Base-by-base conservation (phyloP, 2,888 invertebrate species). In the Nyleta sp. region DNA sequence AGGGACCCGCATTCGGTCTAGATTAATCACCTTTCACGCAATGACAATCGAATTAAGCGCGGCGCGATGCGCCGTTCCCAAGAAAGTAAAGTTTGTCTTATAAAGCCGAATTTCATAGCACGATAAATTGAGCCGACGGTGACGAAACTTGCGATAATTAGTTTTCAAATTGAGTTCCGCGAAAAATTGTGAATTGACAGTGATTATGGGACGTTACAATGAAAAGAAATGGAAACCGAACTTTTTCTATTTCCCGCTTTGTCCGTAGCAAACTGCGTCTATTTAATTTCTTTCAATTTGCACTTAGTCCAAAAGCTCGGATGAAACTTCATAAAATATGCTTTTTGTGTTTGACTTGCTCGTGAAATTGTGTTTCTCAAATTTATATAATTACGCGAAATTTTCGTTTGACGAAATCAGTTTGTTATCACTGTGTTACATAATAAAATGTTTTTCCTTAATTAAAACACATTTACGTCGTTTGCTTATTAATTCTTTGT, bases 1-100 rank as follows among this genome's bases (percentile, higher is more conserved):
- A 73, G 73, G 73, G 73, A 65, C 73, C 73, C 73, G 73, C 73
- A 73, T 73, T 65, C 40, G 42, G 48, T 46, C 18, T 35, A 24
- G 48, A 72, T 62, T 72, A 62, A 72, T 72, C 62, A 72, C 55
- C 53, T 62, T 72, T 55, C 48, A 40, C 46, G 28, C 48, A 62
- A 40, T 55, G 38, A 18, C 72, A 64, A 72, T 72, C 52, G n/a
- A 40, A 64, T 72, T 71, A 62, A 71, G 38, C 50, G 44, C 11
- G 11, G 5, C 40, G 31, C 38, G 40, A 71, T 53, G 31, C 42
- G 10, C 13, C 35, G n/a, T 15, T 10, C 10, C 24, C 31, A 53
- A 65, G 65, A 67, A 53, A 55, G 20, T 4, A 31, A 65, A 65
- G 50, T 55, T 53, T 24, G 52, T 35, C 52, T 65, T 52, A 50